A percentile compares a stretch with the other conserved stretches of the same genome.
Evolutionary conservation across 53 echinoderm and acorn worm species (phyloP).

Genomic region (Apostichopus leukothele): DNA sequence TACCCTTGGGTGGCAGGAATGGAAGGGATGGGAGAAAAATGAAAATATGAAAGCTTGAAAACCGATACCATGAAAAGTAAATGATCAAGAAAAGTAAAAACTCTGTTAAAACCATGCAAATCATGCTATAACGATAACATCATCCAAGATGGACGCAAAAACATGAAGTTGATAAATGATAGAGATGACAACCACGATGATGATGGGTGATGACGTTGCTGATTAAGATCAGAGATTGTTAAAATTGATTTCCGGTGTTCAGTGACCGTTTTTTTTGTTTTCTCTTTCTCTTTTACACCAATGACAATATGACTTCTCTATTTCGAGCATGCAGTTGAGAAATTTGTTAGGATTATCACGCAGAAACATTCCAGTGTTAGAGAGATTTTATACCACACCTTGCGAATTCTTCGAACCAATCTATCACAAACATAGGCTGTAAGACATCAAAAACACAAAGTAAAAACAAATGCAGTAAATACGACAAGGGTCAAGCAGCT

Average conservation of each 20-base stretch:
- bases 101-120: not conserved
- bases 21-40: constrained; percentile 48
- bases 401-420: constrained; percentile 15
- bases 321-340: not conserved
- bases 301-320: no score
- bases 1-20: constrained; percentile 67
- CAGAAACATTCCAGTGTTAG: not conserved
- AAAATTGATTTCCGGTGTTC: not conserved
- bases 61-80: not conserved
- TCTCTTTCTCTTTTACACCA: no score
- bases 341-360: not conserved
- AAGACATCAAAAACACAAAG: constrained; percentile 18
- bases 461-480: not conserved
- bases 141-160: not conserved
- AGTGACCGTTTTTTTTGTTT: not conserved
- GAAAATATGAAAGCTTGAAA: constrained; percentile 48
- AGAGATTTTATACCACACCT: constrained; percentile 2
- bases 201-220: not conserved
- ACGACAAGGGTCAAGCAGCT: not conserved
- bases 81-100: constrained; percentile 2
- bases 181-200: not conserved
- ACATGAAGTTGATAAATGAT: not conserved
- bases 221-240: not conserved
- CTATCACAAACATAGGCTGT: constrained; percentile 9
- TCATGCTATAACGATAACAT: not conserved